A percentile compares a stretch with the other conserved stretches of the same genome.
phyloP scores from a whole-genome alignment of 2,888 invertebrate genomes.

The Sphaerophoria taeniata region DNA sequence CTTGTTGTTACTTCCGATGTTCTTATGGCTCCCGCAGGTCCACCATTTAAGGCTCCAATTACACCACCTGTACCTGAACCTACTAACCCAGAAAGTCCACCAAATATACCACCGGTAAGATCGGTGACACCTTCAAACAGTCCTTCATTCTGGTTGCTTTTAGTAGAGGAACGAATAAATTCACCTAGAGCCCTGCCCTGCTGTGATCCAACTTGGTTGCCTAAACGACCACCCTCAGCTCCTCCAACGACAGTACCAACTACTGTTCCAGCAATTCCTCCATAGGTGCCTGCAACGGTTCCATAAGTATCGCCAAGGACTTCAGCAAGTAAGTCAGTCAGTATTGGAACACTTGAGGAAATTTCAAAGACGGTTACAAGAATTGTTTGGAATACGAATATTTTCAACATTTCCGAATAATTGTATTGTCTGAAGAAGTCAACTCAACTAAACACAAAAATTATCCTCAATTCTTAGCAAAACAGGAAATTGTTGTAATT shows the following conservation, averaged over 20 bases:
- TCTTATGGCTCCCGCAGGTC: background rate
- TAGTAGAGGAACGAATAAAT: background rate
- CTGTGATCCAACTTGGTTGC: background rate
- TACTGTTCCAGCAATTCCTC: background rate
- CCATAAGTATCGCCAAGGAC: background rate
- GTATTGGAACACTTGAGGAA: background rate
- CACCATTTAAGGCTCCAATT: conserved; percentile 1
- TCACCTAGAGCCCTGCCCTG: background rate
- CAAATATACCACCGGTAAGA: conserved; percentile 9
- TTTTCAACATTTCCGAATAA: too few relatives aligned
- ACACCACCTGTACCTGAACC: background rate
- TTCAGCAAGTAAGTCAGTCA: background rate
- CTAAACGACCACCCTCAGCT: background rate
- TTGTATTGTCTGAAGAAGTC: too few relatives aligned
- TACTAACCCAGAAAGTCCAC: background rate
- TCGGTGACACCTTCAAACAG: background rate
- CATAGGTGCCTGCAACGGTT: background rate
- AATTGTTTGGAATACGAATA: background rate
- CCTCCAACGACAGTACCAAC: background rate
- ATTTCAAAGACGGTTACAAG: background rate
- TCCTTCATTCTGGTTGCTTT: background rate
- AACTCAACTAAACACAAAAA: too few relatives aligned
- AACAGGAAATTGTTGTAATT: too few relatives aligned
- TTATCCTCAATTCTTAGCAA: too few relatives aligned
- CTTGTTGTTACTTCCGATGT: background rate